These are phyloP conservation scores for Heliconius charithonia DNA, from an alignment of 2,888 invertebrate genomes.

Conservation along the genomic window DNA sequence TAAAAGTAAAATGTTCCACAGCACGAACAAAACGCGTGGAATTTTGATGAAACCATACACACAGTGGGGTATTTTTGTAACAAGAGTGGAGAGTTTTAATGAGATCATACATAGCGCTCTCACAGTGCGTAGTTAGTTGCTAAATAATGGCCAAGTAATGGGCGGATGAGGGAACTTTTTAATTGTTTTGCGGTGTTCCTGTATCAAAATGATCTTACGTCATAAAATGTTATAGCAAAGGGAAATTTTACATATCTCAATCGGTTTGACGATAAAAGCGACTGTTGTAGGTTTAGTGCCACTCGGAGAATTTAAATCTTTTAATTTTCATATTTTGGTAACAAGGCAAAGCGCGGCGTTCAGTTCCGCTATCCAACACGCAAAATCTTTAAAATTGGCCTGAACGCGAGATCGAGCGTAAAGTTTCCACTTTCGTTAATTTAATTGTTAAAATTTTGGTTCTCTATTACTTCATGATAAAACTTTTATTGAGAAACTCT, in stretches of 20 bases:
- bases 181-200: constrained; percentile 12
- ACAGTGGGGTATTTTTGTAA: constrained; percentile 58
- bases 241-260: background rate
- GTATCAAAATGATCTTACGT: background rate
- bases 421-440: too few species aligned
- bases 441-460: background rate
- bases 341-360: too few species aligned
- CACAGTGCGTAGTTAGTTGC: constrained; percentile 45
- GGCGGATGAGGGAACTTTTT: constrained; percentile 21
- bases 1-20: constrained; percentile 56
- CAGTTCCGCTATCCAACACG: too few species aligned
- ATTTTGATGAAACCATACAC: constrained; percentile 62
- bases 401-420: too few species aligned
- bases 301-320: too few species aligned
- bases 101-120: constrained; percentile 44
- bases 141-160: constrained; percentile 30
- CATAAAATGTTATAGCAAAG: background rate
- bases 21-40: constrained; percentile 58
- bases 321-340: too few species aligned
- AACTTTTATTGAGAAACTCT: background rate
- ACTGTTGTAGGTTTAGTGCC: too few species aligned
- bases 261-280: too few species aligned
- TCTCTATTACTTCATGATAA: background rate
- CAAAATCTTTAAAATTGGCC: too few species aligned
- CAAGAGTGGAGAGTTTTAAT: constrained; percentile 51